Evolutionary conservation across 2,888 invertebrate genomes (phyloP), one percentile per base, ranked within the genome.

Genomic region (Blomia tropicalis): DNA sequence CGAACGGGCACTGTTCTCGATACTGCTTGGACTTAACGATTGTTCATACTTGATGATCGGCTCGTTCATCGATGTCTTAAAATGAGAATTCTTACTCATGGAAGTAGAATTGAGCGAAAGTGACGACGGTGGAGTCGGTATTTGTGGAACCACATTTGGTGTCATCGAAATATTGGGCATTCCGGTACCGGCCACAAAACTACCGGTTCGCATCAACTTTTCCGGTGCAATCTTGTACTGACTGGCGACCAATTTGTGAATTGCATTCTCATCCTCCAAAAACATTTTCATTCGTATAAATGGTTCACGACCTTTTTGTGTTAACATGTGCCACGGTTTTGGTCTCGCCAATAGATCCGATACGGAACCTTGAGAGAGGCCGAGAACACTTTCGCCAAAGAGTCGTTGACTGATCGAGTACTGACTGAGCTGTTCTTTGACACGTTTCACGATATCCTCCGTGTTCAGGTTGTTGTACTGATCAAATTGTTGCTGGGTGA

Each of bases 311-410:
- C 92, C 92, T 74, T 93, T 93, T 72, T 89, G 90, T 17, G 98
- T 98, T 58, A 98, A 79, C 92, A 95, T 93, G 73, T 92, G 90
- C 98, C 96, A 98, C 0, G 95, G 92, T 74, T 98, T 98, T 36
- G 98, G 98, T 59, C 98, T 77, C 27, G 96, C 96, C 66, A 98
- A 78, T 44, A 98, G 79, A 75, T 98, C 98, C 54, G 93, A 95
- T 1, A 98, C 98, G 3, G 92, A 92, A 41, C 98, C 98, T 74
- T 93, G 93, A 1, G 91, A 91, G 60, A 93, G 76, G 1, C 93
- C 93, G 64, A 98, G 79, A n/a, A 98, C 95, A 1, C 88, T 90
- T 75, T 98, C 98, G 7, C 98, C 98, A 72, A 98, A 98, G 58
- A 98, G 79, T 68, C 98, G 81, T 77, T 99, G 98, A 70, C 95